These are phyloP conservation scores for Turnix velox DNA, from an alignment of 2,113 vertebrate species.

Conservation along the genomic window DNA sequence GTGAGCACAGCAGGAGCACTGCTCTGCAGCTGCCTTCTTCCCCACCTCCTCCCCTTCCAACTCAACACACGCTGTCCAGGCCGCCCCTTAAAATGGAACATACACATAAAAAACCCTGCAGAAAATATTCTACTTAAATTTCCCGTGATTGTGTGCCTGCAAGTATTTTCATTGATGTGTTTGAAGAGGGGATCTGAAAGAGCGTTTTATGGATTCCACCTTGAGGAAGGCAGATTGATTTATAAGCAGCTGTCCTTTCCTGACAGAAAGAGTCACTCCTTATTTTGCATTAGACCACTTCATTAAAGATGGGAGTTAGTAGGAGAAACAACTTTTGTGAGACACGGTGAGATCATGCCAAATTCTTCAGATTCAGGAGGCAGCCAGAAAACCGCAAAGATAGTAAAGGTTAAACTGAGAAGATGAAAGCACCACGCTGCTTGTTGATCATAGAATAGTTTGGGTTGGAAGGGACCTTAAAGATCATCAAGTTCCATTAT, in stretches of 20 bases:
- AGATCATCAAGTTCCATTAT: too few relatives aligned
- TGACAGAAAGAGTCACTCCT: slow-evolving; percentile 8
- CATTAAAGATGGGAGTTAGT: background rate
- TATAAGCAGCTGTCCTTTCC: background rate
- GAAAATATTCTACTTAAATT: background rate
- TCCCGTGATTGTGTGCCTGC: background rate
- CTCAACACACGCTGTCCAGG: background rate
- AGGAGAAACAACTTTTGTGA: background rate
- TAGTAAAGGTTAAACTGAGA: slow-evolving; percentile 2
- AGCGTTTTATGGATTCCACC: slow-evolving; percentile 41
- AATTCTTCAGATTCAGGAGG: background rate
- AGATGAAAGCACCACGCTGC: background rate
- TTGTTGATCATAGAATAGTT: too few relatives aligned
- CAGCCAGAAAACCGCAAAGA: background rate
- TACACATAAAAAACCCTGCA: background rate
- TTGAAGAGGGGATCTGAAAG: background rate
- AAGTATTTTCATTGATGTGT: background rate
- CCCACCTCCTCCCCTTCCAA: background rate
- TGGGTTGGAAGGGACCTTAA: too few relatives aligned
- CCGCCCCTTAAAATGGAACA: background rate
- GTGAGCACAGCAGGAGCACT: background rate
- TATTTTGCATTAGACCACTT: background rate
- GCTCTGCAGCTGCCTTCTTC: background rate
- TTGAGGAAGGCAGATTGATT: slow-evolving; percentile 40
- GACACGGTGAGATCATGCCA: background rate